Evolutionary conservation across 2,888 invertebrate genomes (phyloP), one percentile per base, ranked within the genome.

Genomic region (Antitype chi): DNA sequence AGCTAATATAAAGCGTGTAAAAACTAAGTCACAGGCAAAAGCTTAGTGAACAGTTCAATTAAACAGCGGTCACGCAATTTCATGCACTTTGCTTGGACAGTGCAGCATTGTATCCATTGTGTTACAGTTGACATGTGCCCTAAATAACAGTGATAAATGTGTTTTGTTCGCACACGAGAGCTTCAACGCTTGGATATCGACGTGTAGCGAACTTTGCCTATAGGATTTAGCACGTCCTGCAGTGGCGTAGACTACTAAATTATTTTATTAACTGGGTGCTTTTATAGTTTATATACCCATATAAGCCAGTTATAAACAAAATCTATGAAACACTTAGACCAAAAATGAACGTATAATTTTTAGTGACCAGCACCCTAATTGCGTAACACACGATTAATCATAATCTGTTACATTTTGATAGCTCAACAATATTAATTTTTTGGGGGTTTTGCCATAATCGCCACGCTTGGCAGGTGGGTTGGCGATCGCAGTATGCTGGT

Each of bases 91-190:
- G 83, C 85, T 79, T 79, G 79, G 87, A 87, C 85, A 88, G 82
- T 60, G 60, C 66, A 81, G 55, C 80, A 81, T 90, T 89, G 87
- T 89, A 80, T 75, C 80, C 82, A 90, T 90, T 91, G 90, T 92
- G 79, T 84, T 85, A 70, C 55, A 80, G 76, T 87, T 85, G 90
- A 91, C 90, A 73, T 87, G 84, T 91, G 92, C 75, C 88, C 92
- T 91, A 88, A 91, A 92, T 92, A 91, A 84, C 72, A 87, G 81
- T 90, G 89, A 91, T 90, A 85, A 85, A 90, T 89, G 89, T 81
- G 76, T 85, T 77, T 74, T 80, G 76, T 76, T 70, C 47, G 60
- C 49, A 74, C 78, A 60, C 75, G 74, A 78, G 71, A 80, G 67
- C 80, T 70, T 67, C 72, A 49, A 62, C 15, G 60, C 38, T 78